A percentile compares a stretch with the other conserved stretches of the same genome.
These are phyloP conservation scores for Palloptera scutellata DNA, from an alignment of 2,888 invertebrate species.

Conservation along the genomic window DNA sequence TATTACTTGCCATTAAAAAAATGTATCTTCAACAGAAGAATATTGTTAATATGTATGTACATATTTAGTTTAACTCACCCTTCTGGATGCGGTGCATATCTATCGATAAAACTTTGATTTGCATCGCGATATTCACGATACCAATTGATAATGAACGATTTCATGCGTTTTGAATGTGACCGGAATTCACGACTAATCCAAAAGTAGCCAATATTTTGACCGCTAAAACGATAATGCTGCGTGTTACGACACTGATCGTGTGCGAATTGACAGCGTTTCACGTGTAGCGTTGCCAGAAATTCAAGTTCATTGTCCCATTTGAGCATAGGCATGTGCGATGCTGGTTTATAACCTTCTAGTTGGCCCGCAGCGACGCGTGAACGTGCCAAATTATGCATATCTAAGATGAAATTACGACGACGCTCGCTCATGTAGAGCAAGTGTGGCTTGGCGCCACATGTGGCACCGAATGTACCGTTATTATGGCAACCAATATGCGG, in stretches of 20 bases:
- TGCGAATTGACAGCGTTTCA: slow-evolving; percentile 54
- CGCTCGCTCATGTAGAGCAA: slow-evolving; percentile 55
- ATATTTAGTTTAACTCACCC: slow-evolving; percentile 43
- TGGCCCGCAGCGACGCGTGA: slow-evolving; percentile 56
- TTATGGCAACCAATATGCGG: slow-evolving; percentile 56
- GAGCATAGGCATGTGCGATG: slow-evolving; percentile 56
- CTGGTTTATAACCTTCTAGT: slow-evolving; percentile 51
- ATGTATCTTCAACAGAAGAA: too few relatives aligned
- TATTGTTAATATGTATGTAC: too few relatives aligned
- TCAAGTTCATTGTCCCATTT: slow-evolving; percentile 59
- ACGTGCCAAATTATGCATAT: slow-evolving; percentile 59
- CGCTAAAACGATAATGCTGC: slow-evolving; percentile 51
- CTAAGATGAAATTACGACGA: slow-evolving; percentile 55
- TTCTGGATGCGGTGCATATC: slow-evolving; percentile 52
- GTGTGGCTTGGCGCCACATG: slow-evolving; percentile 50
- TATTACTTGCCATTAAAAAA: too few relatives aligned
- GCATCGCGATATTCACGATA: slow-evolving; percentile 58
- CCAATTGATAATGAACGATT: slow-evolving; percentile 58
- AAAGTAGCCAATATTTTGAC: slow-evolving; percentile 60
- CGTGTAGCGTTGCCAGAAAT: slow-evolving; percentile 56
- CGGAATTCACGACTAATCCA: slow-evolving; percentile 58
- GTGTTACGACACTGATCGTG: slow-evolving; percentile 61
- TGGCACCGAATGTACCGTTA: slow-evolving; percentile 46
- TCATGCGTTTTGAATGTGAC: slow-evolving; percentile 59
- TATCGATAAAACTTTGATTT: slow-evolving; percentile 55